These are phyloP conservation scores for Malurus splendens DNA, from an alignment of 2,797 vertebrate genomes.

Conservation along the genomic window DNA sequence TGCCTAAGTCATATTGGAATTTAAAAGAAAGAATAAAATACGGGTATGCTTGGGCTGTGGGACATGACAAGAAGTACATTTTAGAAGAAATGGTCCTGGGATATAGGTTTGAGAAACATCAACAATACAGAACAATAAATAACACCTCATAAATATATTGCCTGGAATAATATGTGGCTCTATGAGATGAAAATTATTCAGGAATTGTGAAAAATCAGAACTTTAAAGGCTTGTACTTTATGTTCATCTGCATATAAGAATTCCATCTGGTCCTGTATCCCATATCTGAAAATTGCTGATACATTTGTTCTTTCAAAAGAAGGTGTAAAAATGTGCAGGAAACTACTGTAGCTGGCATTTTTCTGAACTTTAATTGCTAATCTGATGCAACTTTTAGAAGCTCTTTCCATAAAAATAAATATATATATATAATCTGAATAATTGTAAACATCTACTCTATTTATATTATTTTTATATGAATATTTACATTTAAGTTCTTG, in stretches of 20 bases:
- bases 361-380: background rate
- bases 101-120: background rate
- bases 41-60: background rate
- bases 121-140: background rate
- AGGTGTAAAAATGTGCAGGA: slow-evolving; percentile 6
- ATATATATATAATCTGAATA: background rate
- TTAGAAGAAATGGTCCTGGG: background rate
- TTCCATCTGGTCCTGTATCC: slow-evolving; percentile 3
- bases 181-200: background rate
- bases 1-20: slow-evolving; percentile 45
- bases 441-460: background rate
- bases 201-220: background rate
- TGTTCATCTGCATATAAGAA: background rate
- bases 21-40: background rate
- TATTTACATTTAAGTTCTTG: background rate
- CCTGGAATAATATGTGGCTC: background rate
- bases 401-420: background rate
- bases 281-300: background rate
- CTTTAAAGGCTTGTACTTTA: background rate
- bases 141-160: background rate
- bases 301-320: slow-evolving; percentile 11
- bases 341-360: slow-evolving; percentile 5
- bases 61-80: background rate
- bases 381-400: background rate
- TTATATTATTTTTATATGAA: background rate